Conservation (phyloP, 2,113 vertebrate genomes). For the Mungos mungo region DNA sequence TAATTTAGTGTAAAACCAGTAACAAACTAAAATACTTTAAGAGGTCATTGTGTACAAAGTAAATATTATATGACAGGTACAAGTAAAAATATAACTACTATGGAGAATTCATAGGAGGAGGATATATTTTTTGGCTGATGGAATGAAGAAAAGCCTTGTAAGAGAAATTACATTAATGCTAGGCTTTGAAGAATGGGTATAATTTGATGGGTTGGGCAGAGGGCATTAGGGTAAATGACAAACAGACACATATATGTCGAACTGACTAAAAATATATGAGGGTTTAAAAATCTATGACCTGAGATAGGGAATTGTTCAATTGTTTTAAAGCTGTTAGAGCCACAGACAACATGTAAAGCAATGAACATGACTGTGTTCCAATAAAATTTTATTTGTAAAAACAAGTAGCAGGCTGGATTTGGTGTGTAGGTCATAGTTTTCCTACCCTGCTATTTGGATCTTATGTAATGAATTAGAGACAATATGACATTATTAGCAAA, state of each 20-base stretch:
- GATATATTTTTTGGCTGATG: neutral
- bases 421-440: neutral
- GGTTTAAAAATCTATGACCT: neutral
- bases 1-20: neutral
- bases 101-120: neutral
- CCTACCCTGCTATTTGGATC: neutral
- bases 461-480: neutral
- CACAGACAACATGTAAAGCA: neutral
- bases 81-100: neutral
- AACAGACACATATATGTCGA: neutral
- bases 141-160: neutral
- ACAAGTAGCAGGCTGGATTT: neutral
- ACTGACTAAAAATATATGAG: neutral
- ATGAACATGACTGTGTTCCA: neutral
- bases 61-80: neutral
- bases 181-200: neutral
- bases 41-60: neutral
- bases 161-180: neutral
- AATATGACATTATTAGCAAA: neutral
- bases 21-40: neutral
- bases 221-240: neutral
- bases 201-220: neutral
- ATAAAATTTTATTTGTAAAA: constrained; percentile 9
- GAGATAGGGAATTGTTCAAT: neutral
- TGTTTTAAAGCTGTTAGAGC: neutral